Evolutionary conservation across 1,140 invertebrate genomes (phyloP).

Genomic region (Dendroctonus ponderosae): DNA sequence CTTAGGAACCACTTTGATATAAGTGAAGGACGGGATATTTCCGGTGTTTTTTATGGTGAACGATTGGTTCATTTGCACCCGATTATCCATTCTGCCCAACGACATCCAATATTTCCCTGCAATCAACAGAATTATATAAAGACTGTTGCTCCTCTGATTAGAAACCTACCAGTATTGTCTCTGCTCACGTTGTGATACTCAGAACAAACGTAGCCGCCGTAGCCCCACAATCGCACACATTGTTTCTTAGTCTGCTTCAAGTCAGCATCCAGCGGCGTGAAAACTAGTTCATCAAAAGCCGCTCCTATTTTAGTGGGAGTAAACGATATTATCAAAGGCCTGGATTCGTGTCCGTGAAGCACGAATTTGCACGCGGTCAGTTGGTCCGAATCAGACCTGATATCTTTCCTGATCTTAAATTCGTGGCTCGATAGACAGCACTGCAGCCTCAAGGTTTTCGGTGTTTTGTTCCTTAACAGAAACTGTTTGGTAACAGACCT

Average conservation of each 20-base stretch:
- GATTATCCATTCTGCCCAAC: conserved; percentile 52
- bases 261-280: conserved; percentile 51
- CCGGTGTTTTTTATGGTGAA: conserved; percentile 54
- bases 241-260: conserved; percentile 45
- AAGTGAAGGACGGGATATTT: conserved; percentile 52
- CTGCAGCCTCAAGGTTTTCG: conserved; percentile 53
- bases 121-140: background rate
- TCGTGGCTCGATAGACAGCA: conserved; percentile 46
- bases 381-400: conserved; percentile 36
- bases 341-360: conserved; percentile 54
- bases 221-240: conserved; percentile 52
- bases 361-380: conserved; percentile 44
- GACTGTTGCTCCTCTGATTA: background rate
- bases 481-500: conserved; percentile 52
- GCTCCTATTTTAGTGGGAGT: conserved; percentile 51
- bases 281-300: conserved; percentile 52
- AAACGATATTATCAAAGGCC: conserved; percentile 52
- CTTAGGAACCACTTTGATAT: conserved; percentile 53
- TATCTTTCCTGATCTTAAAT: conserved; percentile 42
- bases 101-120: conserved; percentile 53
- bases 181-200: conserved; percentile 53
- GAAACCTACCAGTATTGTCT: conserved; percentile 49
- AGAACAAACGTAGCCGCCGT: conserved; percentile 53
- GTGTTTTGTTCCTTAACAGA: conserved; percentile 54
- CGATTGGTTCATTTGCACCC: conserved; percentile 46